Evolutionary conservation across 64 coral and sea anemone genomes (phyloP).

Genomic region (Hydrozoanthus tunicans): DNA sequence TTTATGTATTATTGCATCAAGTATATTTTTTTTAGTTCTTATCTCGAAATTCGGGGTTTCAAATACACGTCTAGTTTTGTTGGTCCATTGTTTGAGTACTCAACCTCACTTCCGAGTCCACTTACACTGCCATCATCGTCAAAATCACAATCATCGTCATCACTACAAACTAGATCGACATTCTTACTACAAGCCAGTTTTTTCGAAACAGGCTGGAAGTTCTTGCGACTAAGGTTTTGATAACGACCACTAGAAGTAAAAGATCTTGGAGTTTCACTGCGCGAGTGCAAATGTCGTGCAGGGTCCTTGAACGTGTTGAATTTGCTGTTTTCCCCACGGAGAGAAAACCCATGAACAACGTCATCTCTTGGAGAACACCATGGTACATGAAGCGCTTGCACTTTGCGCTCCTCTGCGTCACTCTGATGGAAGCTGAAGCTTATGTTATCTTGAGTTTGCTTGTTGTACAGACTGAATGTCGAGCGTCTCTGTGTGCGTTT

Average conservation of each 20-base stretch:
- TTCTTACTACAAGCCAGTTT: neutral
- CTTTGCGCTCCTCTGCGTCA: neutral
- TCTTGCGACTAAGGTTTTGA: neutral
- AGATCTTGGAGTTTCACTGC: slow-evolving; percentile 28
- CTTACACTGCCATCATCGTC: neutral
- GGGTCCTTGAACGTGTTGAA: neutral
- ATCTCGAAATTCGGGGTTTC: neutral
- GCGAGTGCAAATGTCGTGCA: neutral
- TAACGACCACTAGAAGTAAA: neutral
- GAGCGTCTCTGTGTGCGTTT: neutral
- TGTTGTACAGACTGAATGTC: neutral
- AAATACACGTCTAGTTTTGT: slow-evolving; percentile 38
- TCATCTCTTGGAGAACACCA: neutral
- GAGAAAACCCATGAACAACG: neutral
- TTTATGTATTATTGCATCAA: no score
- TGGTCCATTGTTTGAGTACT: slow-evolving; percentile 15
- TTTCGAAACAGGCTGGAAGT: neutral
- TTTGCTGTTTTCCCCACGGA: neutral
- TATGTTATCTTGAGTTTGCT: neutral
- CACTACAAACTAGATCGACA: neutral
- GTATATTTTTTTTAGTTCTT: neutral
- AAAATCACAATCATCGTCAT: neutral
- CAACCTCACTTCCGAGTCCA: slow-evolving; percentile 20
- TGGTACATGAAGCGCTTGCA: neutral
- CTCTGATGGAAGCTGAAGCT: neutral